Conservation (phyloP, 2,113 vertebrate genomes). For the Suricata suricatta region DNA sequence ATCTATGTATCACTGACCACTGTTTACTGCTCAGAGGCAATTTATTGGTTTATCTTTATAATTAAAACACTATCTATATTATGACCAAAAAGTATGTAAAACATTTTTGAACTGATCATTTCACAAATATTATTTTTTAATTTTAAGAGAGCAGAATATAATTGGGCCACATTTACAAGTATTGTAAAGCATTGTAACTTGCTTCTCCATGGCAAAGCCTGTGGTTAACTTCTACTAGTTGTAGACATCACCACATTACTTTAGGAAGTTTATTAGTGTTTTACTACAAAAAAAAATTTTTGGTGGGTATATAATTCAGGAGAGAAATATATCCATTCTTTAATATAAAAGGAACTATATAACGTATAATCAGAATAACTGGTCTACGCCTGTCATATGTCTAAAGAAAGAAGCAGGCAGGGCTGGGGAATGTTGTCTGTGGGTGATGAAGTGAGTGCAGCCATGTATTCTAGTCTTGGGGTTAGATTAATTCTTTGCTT, state of each 20-base stretch:
- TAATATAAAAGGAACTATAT: slow-evolving; percentile 25
- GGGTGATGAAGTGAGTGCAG: neutral
- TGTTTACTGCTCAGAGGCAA: neutral
- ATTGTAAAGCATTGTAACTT: neutral
- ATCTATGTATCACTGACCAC: neutral
- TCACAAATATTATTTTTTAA: neutral
- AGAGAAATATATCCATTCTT: neutral
- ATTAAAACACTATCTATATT: slow-evolving; percentile 20
- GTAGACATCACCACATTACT: neutral
- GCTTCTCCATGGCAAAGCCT: neutral
- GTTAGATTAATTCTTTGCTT: neutral
- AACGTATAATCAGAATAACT: neutral
- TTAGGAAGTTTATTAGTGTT: slow-evolving; percentile 6
- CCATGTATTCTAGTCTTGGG: neutral
- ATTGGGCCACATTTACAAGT: neutral
- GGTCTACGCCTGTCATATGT: neutral
- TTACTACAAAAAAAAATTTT: neutral
- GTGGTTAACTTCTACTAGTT: slow-evolving; percentile 32
- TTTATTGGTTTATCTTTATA: slow-evolving; percentile 24
- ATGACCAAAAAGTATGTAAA: neutral
- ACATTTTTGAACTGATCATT: neutral
- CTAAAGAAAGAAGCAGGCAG: neutral
- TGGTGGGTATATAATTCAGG: neutral
- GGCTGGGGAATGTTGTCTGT: neutral
- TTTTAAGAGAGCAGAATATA: neutral